Conservation (phyloP, 1,140 invertebrate species). For the Bombus waltoni region DNA sequence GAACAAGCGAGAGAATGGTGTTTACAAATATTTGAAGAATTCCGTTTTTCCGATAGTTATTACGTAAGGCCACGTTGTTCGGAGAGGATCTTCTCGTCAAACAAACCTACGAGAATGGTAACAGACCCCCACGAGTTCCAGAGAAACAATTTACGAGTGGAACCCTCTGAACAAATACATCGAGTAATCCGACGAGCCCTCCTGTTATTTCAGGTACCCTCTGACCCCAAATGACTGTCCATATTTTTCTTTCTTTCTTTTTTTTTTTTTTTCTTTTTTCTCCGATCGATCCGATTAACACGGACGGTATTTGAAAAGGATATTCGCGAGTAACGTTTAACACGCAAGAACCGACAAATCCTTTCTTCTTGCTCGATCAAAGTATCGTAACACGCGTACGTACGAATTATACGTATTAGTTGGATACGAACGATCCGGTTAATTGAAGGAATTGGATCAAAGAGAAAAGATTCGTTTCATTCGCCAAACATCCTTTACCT, state of each 20-base stretch:
- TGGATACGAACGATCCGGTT: too few species aligned
- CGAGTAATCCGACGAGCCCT: slow-evolving; percentile 56
- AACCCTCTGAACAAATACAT: slow-evolving; percentile 63
- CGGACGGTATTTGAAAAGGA: slow-evolving; percentile 46
- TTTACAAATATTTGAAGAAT: slow-evolving; percentile 15
- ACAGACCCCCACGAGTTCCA: slow-evolving; percentile 12
- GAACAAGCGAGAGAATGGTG: background rate
- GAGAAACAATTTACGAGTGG: slow-evolving; percentile 59
- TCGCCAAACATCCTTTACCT: background rate
- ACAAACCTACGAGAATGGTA: slow-evolving; percentile 34
- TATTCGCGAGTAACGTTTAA: background rate
- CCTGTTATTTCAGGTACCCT: slow-evolving; percentile 67
- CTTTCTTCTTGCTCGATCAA: background rate
- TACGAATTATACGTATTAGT: background rate
- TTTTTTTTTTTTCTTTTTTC: background rate
- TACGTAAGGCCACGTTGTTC: slow-evolving; percentile 6
- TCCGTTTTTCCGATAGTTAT: background rate
- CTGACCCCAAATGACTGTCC: slow-evolving; percentile 44
- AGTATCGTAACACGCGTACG: too few species aligned
- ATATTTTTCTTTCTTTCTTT: slow-evolving; percentile 23
- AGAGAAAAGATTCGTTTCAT: background rate
- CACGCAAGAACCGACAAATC: background rate
- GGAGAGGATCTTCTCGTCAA: slow-evolving; percentile 2
- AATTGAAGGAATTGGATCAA: too few species aligned
- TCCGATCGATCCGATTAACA: slow-evolving; percentile 57